These are phyloP conservation scores for Tortricodes alternella DNA, from an alignment of 2,888 invertebrate genomes.

Conservation along the genomic window DNA sequence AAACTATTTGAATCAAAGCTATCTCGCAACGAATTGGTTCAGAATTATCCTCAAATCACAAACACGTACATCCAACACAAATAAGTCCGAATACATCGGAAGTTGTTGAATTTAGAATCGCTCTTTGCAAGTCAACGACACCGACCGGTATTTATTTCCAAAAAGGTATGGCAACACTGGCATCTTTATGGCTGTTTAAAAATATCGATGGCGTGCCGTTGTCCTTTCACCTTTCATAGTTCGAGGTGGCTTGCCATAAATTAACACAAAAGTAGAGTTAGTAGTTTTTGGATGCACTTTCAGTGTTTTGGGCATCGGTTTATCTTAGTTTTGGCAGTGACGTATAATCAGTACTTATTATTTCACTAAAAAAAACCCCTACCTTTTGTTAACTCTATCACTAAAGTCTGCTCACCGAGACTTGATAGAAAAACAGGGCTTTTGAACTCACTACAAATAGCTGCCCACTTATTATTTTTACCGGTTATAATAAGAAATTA, in stretches of 20 bases:
- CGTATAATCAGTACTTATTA: background rate
- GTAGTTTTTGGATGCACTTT: conserved; percentile 9
- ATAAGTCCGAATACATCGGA: conserved; percentile 3
- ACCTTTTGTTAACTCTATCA: too few relatives aligned
- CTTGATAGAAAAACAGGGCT: too few relatives aligned
- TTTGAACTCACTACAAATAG: too few relatives aligned
- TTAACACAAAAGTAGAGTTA: conserved; percentile 17
- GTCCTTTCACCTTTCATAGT: conserved; percentile 29
- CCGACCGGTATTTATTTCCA: conserved; percentile 38
- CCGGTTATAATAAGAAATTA: too few relatives aligned
- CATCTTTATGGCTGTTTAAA: conserved; percentile 39
- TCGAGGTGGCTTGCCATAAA: conserved; percentile 22
- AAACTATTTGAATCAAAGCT: too few relatives aligned
- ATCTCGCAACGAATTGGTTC: too few relatives aligned
- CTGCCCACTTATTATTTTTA: too few relatives aligned
- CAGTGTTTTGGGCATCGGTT: background rate
- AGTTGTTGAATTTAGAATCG: conserved; percentile 29
- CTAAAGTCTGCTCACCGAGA: too few relatives aligned
- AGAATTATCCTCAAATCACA: too few relatives aligned
- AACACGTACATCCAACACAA: background rate
- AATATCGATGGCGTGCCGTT: conserved; percentile 25
- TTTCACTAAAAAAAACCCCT: too few relatives aligned
- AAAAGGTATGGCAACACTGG: conserved; percentile 41
- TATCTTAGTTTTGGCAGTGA: background rate
- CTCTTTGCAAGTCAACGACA: conserved; percentile 36